These are phyloP conservation scores for Thermophis baileyi DNA, from an alignment of 2,113 vertebrate genomes.

Conservation along the genomic window DNA sequence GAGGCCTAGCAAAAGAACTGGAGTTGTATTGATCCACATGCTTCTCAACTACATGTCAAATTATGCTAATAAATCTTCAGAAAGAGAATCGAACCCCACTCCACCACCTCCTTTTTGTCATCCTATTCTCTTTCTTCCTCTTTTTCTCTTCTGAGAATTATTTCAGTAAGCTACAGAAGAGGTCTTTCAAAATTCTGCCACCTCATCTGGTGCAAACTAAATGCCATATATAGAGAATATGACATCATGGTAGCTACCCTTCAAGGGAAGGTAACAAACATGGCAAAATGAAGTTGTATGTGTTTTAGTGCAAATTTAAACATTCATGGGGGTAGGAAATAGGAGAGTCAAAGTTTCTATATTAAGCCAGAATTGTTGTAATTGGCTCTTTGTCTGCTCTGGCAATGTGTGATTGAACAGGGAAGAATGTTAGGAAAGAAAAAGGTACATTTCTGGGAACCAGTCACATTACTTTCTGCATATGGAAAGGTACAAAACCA, in stretches of 20 bases:
- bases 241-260: background rate
- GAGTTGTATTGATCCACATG: too few species aligned
- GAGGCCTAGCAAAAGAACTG: too few species aligned
- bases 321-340: background rate
- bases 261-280: too few species aligned
- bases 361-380: background rate
- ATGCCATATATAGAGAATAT: background rate
- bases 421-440: background rate
- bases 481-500: background rate
- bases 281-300: too few species aligned
- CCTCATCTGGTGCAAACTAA: background rate
- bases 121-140: background rate
- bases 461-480: background rate
- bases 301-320: background rate
- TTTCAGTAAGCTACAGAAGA: background rate
- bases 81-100: background rate
- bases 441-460: background rate
- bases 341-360: background rate
- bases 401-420: background rate
- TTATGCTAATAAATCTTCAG: constrained; percentile 57
- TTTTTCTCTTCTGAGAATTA: background rate
- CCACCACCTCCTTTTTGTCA: too few species aligned
- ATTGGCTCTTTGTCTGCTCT: background rate
- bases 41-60: constrained; percentile 66
- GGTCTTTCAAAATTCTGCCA: background rate